Evolutionary conservation across 1,140 invertebrate species (phyloP).

Genomic region (Drosophila nannoptera): DNA sequence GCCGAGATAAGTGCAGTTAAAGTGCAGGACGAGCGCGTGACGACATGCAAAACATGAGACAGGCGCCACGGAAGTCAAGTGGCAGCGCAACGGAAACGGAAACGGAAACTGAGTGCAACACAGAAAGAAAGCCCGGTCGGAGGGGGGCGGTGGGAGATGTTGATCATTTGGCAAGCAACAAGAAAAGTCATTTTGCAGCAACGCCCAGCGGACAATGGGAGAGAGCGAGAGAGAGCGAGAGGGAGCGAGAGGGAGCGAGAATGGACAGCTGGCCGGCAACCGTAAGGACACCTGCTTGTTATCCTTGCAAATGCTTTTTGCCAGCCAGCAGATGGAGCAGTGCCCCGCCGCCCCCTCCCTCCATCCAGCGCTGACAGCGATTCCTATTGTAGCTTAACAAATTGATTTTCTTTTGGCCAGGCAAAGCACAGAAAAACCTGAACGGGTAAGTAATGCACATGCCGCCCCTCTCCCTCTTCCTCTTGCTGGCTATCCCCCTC

Average conservation of each 20-base stretch:
- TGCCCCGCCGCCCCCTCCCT: background rate
- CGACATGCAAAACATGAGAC: constrained; percentile 62
- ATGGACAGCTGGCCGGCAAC: background rate
- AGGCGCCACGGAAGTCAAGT: constrained; percentile 44
- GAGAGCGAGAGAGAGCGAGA: background rate
- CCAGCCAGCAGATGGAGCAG: background rate
- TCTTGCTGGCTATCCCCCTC: no score
- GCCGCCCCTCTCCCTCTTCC: no score
- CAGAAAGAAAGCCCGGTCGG: constrained; percentile 9
- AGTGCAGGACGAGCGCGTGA: constrained; percentile 72
- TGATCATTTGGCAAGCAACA: constrained; percentile 73
- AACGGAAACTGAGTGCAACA: constrained; percentile 57
- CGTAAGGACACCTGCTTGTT: constrained; percentile 52
- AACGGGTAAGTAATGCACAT: no score
- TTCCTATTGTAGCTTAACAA: constrained; percentile 61
- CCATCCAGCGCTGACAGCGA: constrained; percentile 22
- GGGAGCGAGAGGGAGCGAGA: constrained; percentile 1
- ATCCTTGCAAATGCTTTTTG: constrained; percentile 59
- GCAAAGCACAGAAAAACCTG: no score
- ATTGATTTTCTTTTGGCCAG: constrained; percentile 55
- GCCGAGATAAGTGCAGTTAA: constrained; percentile 68
- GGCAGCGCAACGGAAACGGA: constrained; percentile 68
- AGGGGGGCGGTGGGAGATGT: constrained; percentile 51
- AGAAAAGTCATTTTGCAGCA: constrained; percentile 66
- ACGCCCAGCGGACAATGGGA: constrained; percentile 3